These are phyloP conservation scores for Typhlichthys subterraneus DNA, from an alignment of 2,797 vertebrate genomes.

Conservation along the genomic window DNA sequence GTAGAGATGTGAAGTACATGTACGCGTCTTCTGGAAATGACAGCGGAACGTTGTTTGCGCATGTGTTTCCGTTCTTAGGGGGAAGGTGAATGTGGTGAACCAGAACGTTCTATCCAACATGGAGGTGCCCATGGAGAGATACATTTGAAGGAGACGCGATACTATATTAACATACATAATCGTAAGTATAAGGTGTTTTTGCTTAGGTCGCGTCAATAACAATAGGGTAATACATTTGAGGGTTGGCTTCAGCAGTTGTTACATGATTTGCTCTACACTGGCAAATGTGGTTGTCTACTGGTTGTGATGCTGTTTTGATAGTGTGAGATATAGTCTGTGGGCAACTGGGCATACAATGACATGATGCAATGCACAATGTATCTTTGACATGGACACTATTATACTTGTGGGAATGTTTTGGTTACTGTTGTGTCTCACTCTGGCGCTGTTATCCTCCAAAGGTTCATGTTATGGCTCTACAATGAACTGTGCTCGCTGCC, in stretches of 20 bases:
- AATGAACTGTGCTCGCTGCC: slow-evolving; percentile 65
- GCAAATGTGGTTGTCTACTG: too few species aligned
- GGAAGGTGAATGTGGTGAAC: slow-evolving; percentile 40
- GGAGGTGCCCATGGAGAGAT: slow-evolving; percentile 34
- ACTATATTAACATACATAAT: background rate
- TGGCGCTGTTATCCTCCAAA: background rate
- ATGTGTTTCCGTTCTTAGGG: slow-evolving; percentile 10
- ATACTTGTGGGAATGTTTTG: background rate
- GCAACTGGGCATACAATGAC: too few species aligned
- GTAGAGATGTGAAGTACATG: background rate
- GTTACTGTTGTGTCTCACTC: background rate
- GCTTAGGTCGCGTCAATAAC: background rate
- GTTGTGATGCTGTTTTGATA: background rate
- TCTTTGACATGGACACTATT: background rate
- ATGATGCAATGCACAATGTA: background rate
- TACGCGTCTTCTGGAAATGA: background rate
- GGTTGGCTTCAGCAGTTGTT: too few species aligned
- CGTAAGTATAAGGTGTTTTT: background rate
- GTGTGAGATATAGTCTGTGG: too few species aligned
- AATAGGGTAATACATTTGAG: too few species aligned
- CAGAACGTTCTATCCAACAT: slow-evolving; percentile 53
- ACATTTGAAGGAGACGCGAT: slow-evolving; percentile 70
- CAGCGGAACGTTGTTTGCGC: slow-evolving; percentile 37
- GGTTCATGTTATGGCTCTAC: slow-evolving; percentile 8
- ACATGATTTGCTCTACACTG: too few species aligned